phyloP scores from a whole-genome alignment of 2,888 invertebrate genomes.

The Scotopteryx bipunctaria region DNA sequence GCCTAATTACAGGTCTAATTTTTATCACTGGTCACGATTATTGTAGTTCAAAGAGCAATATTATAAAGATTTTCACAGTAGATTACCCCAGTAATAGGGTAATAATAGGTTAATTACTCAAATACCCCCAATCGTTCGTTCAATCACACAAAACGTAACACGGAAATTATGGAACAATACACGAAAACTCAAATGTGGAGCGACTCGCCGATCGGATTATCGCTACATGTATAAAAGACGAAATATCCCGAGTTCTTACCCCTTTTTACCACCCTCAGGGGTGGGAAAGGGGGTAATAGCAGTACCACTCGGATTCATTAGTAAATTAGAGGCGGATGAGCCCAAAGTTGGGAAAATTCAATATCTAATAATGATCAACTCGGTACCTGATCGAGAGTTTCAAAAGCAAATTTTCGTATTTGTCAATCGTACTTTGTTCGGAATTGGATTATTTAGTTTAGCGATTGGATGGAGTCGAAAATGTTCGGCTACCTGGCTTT shows the following conservation, averaged over 20 bases:
- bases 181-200: slow-evolving; percentile 78
- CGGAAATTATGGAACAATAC: slow-evolving; percentile 56
- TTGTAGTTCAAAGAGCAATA: slow-evolving; percentile 1
- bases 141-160: slow-evolving; percentile 26
- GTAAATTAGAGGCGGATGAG: slow-evolving; percentile 84
- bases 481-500: slow-evolving; percentile 51
- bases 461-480: slow-evolving; percentile 72
- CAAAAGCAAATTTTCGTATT: slow-evolving; percentile 61
- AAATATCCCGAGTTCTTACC: slow-evolving; percentile 78
- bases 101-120: slow-evolving; percentile 28
- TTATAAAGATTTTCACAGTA: slow-evolving; percentile 16
- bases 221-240: slow-evolving; percentile 82
- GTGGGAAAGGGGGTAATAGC: slow-evolving; percentile 67
- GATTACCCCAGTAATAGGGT: slow-evolving; percentile 21
- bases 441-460: slow-evolving; percentile 80
- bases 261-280: slow-evolving; percentile 60
- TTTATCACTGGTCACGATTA: slow-evolving; percentile 1
- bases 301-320: slow-evolving; percentile 83
- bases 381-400: slow-evolving; percentile 44
- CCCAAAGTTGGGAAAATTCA: slow-evolving; percentile 84
- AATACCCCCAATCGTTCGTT: slow-evolving; percentile 18
- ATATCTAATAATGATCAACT: slow-evolving; percentile 82
- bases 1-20: too few species aligned
- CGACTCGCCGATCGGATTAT: slow-evolving; percentile 81
- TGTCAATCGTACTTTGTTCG: slow-evolving; percentile 75